These are phyloP conservation scores for Meiosimyza decipiens DNA, from an alignment of 2,888 invertebrate species.

Conservation along the genomic window DNA sequence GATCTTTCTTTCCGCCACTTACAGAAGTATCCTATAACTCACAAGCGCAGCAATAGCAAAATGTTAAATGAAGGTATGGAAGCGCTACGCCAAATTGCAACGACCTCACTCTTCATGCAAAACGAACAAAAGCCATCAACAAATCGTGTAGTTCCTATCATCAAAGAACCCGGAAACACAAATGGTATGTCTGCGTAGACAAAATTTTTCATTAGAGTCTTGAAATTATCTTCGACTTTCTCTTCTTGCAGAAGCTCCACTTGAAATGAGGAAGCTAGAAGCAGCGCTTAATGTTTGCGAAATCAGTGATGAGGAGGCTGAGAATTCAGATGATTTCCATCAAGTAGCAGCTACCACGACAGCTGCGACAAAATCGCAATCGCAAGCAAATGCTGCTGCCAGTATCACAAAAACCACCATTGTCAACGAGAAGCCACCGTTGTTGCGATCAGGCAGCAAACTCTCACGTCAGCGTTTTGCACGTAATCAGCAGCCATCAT, in stretches of 20 bases:
- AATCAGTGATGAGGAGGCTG: conserved; percentile 61
- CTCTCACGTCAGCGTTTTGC: conserved; percentile 62
- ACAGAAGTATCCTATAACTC: conserved; percentile 62
- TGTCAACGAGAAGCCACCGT: conserved; percentile 43
- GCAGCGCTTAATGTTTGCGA: conserved; percentile 60
- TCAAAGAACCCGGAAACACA: conserved; percentile 64
- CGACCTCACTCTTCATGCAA: conserved; percentile 68
- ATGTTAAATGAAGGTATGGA: conserved; percentile 68
- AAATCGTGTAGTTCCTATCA: conserved; percentile 65
- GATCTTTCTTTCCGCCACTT: conserved; percentile 37
- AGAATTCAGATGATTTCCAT: conserved; percentile 26
- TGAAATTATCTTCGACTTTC: neutral
- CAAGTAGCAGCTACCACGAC: neutral
- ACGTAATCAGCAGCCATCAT: conserved; percentile 53
- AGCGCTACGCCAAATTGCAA: conserved; percentile 67
- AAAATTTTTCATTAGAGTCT: neutral
- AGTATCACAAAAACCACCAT: conserved; percentile 43
- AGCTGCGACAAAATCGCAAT: conserved; percentile 26
- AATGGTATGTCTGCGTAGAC: conserved; percentile 47
- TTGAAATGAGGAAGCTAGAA: conserved; percentile 64
- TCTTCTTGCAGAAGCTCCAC: conserved; percentile 53
- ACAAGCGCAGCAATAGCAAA: conserved; percentile 64
- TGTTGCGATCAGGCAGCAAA: conserved; percentile 55
- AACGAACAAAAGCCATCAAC: conserved; percentile 66
- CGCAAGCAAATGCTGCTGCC: conserved; percentile 49